These are phyloP conservation scores for Papilio elwesi DNA, from an alignment of 2,888 invertebrate species.

Conservation along the genomic window DNA sequence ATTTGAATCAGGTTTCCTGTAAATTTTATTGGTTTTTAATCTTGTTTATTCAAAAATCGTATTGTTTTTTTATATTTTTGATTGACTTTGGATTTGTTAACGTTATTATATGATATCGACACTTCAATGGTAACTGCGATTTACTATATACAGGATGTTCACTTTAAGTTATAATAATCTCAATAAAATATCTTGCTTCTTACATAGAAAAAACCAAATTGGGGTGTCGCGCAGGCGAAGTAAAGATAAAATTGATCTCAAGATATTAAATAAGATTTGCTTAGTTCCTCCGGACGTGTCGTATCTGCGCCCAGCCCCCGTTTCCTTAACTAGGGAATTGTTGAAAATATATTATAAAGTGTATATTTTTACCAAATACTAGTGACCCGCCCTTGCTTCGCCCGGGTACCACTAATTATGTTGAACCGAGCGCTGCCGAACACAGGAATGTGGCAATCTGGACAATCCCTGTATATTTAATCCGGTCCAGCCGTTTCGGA, in stretches of 20 bases:
- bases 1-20: conserved; percentile 34
- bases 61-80: conserved; percentile 24
- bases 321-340: conserved; percentile 59
- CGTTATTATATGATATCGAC: not conserved
- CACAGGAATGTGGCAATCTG: too few relatives aligned
- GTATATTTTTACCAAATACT: conserved; percentile 31
- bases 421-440: too few relatives aligned
- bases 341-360: conserved; percentile 42
- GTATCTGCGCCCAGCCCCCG: conserved; percentile 61
- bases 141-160: conserved; percentile 26
- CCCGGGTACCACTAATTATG: too few relatives aligned
- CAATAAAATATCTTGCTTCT: conserved; percentile 26
- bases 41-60: conserved; percentile 12
- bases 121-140: conserved; percentile 20
- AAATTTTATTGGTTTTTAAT: conserved; percentile 22
- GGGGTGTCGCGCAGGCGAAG: conserved; percentile 55
- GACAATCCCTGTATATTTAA: too few relatives aligned
- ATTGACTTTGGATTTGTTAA: conserved; percentile 22
- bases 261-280: conserved; percentile 64
- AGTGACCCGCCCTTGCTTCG: too few relatives aligned
- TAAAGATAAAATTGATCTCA: conserved; percentile 72
- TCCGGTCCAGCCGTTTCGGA: too few relatives aligned
- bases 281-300: conserved; percentile 73
- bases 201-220: conserved; percentile 51
- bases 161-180: conserved; percentile 28